Evolutionary conservation across 2,797 vertebrate species (phyloP).

Genomic region (Babyrousa celebensis): DNA sequence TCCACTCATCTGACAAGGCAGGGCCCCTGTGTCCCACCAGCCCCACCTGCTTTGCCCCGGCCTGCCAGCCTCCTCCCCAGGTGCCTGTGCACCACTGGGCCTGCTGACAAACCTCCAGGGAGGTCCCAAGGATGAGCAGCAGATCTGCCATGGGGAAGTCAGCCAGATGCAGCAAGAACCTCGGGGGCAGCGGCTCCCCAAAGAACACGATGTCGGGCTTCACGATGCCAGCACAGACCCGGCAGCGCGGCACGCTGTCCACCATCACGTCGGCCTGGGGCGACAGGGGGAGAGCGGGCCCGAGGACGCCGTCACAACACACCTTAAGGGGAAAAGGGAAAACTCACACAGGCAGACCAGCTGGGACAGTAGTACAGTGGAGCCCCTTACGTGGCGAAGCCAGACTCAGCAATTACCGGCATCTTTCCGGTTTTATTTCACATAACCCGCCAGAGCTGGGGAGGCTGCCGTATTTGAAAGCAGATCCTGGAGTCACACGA

Average conservation of each 20-base stretch:
- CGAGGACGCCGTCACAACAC: neutral
- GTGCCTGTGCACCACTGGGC: accelerated
- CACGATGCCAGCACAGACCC: constrained; percentile 93
- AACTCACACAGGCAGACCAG: neutral
- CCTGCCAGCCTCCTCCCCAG: neutral
- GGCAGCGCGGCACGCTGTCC: constrained; percentile 94
- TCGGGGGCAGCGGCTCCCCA: constrained; percentile 95
- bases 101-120: constrained; percentile 95
- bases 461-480: neutral
- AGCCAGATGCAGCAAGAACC: constrained; percentile 94
- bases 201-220: constrained; percentile 99
- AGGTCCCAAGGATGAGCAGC: constrained; percentile 97
- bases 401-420: neutral
- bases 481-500: neutral
- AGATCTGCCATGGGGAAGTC: constrained; percentile 97
- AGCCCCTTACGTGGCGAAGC: neutral
- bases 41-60: neutral
- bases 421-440: neutral
- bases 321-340: neutral
- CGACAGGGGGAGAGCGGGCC: neutral
- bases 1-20: accelerated
- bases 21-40: neutral
- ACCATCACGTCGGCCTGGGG: constrained; percentile 94
- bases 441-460: neutral
- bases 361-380: neutral